Evolutionary conservation across 2,113 vertebrate genomes (phyloP), one percentile per base, ranked within the genome.

Genomic region (Urocynchramus pylzowi): DNA sequence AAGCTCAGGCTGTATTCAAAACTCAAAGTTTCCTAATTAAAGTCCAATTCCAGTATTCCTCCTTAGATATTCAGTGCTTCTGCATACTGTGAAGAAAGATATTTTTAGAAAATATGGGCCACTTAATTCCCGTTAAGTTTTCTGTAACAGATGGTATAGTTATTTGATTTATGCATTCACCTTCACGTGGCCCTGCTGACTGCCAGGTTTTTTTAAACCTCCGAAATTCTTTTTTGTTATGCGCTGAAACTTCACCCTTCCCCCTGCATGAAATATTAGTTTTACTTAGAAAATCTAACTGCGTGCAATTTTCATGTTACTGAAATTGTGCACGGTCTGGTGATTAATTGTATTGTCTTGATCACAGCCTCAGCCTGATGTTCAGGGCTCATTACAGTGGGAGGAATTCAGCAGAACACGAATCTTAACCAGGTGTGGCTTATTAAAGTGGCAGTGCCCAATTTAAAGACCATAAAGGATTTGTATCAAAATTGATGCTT

Each of bases 121-220:
- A 97, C 92, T 95, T 98, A 97, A 97, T 97, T 97, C 79, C 88
- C 52, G 69, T 96, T 97, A 97, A 97, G 96, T 97, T 98, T 97
- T 95, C 92, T 97, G 53, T 97, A 98, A 97, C 97, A 98, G 97
- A 98, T 97, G 97, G 97, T 84, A 95, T 81, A 95, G 87, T 95
- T 96, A 96, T 97, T 97, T 98, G 97, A 98, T 97, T 98, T 98
- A 97, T 97, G 96, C 69, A 95, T 92, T 98, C 95, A 97, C 97
- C 97, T 98, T 97, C 94, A 94, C 16, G n/a, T 97, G 94, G 97
- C 87, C 97, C 95, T 98, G 97, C 96, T 97, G 96, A 97, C 95
- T 97, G 96, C 96, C 96, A 95, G 93, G 13, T 82, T 97, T 96
- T 96, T 95, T 95, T 89, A 93, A 95, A 90, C 54, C 81, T 86